Percentiles rank a stretch among this genome's conserved stretches.
phyloP scores from a whole-genome alignment of 2,113 vertebrate species.

The Thunnus thynnus region DNA sequence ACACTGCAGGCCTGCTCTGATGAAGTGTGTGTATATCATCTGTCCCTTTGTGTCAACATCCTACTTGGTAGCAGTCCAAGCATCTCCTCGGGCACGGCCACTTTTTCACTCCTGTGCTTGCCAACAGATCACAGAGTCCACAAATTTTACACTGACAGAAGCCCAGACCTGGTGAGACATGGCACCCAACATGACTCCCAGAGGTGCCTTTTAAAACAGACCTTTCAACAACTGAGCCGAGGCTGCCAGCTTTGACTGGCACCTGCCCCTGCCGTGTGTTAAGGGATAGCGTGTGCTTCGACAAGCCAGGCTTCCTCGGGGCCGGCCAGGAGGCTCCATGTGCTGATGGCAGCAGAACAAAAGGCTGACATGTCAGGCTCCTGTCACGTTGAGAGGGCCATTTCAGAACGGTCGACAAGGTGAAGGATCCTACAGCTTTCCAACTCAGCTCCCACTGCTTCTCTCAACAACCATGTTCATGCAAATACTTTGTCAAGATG shows the following conservation, averaged over 20 bases:
- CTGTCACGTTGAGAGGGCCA: slow-evolving; percentile 52
- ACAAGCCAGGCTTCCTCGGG: slow-evolving; percentile 36
- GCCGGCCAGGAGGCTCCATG: slow-evolving; percentile 56
- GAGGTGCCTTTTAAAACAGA: slow-evolving; percentile 46
- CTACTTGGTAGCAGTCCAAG: slow-evolving; percentile 66
- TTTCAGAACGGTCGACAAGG: slow-evolving; percentile 53
- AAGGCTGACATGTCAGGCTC: slow-evolving; percentile 48
- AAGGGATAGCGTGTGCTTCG: not conserved
- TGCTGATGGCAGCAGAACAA: slow-evolving; percentile 78
- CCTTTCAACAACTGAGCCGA: slow-evolving; percentile 36
- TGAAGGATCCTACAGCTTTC: slow-evolving; percentile 57
- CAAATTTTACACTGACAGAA: slow-evolving; percentile 30
- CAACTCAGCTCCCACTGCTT: slow-evolving; percentile 34
- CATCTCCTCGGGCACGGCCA: slow-evolving; percentile 49
- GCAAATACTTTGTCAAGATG: slow-evolving; percentile 7
- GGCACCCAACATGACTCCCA: slow-evolving; percentile 29
- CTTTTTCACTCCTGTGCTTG: slow-evolving; percentile 39
- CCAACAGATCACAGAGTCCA: slow-evolving; percentile 36
- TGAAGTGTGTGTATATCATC: slow-evolving; percentile 63
- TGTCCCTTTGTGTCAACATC: slow-evolving; percentile 78
- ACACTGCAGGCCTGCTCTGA: slow-evolving; percentile 57
- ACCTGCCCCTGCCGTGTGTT: slow-evolving; percentile 65
- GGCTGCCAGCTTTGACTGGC: slow-evolving; percentile 59
- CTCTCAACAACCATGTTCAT: slow-evolving; percentile 15
- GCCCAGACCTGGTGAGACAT: slow-evolving; percentile 27